These are phyloP conservation scores for Ommatoiulus sabulosus DNA, from an alignment of 2,888 invertebrate species.

Conservation along the genomic window DNA sequence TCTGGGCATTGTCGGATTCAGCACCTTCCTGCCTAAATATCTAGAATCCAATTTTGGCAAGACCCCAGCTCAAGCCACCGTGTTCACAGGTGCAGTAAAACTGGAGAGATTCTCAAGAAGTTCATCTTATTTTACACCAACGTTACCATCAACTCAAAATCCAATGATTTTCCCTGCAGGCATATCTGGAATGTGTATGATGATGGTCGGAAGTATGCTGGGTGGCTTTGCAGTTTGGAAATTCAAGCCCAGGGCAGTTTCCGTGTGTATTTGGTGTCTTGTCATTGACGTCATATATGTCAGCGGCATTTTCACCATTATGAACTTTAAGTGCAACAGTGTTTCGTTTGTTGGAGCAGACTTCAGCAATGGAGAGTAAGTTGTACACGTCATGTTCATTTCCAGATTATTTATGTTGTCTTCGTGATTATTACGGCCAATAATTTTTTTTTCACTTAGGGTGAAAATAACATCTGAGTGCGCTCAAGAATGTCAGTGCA, in stretches of 20 bases:
- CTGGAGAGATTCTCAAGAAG: too few relatives aligned
- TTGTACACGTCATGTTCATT: not conserved
- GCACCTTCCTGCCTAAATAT: slow-evolving; percentile 51
- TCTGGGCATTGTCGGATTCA: slow-evolving; percentile 50
- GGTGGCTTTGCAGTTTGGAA: slow-evolving; percentile 55
- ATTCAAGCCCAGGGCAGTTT: slow-evolving; percentile 45
- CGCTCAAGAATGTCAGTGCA: slow-evolving; percentile 48
- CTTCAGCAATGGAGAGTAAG: slow-evolving; percentile 42
- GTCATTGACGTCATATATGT: slow-evolving; percentile 26
- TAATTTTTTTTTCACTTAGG: slow-evolving; percentile 15
- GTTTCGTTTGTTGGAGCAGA: slow-evolving; percentile 42
- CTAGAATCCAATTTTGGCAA: slow-evolving; percentile 47
- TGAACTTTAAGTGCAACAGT: slow-evolving; percentile 51
- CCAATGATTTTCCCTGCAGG: slow-evolving; percentile 3
- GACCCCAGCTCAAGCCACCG: slow-evolving; percentile 40
- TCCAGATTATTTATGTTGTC: too few relatives aligned
- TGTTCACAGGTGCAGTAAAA: slow-evolving; percentile 21
- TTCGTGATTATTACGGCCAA: too few relatives aligned
- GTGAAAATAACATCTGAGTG: slow-evolving; percentile 27
- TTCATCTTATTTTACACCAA: too few relatives aligned
- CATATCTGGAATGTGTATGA: slow-evolving; percentile 47
- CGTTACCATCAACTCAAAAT: too few relatives aligned
- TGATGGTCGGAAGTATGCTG: slow-evolving; percentile 53
- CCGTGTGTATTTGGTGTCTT: not conserved
- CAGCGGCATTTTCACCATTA: slow-evolving; percentile 32